Conservation (phyloP, 37 sponge, comb jelly and placozoan species). For the Spongia lamella region DNA sequence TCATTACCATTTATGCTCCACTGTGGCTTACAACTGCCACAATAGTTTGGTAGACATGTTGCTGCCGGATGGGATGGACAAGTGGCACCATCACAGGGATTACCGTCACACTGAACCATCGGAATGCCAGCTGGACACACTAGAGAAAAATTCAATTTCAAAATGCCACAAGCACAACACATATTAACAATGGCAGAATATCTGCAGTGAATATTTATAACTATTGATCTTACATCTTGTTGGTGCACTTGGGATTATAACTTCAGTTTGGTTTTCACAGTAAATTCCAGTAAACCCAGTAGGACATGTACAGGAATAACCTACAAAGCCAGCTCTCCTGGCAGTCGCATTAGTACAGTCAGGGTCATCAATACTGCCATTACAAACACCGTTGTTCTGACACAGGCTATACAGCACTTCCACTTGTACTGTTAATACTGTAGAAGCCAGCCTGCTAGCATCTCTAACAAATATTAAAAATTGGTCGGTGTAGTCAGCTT, state of each 20-base stretch:
- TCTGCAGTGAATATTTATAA: neutral
- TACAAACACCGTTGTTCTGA: slow-evolving; percentile 73
- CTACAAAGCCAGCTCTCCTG: slow-evolving; percentile 7
- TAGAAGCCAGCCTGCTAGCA: slow-evolving; percentile 2
- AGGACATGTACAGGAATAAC: slow-evolving; percentile 66
- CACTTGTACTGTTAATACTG: slow-evolving; percentile 15
- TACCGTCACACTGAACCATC: slow-evolving; percentile 61
- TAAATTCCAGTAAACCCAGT: slow-evolving; percentile 53
- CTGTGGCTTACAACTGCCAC: slow-evolving; percentile 76
- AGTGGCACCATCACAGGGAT: slow-evolving; percentile 71
- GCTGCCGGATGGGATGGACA: slow-evolving; percentile 79
- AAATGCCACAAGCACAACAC: neutral
- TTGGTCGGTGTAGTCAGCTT: slow-evolving; percentile 38
- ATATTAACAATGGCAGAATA: neutral
- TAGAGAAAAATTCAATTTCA: slow-evolving; percentile 3
- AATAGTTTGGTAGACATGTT: slow-evolving; percentile 63
- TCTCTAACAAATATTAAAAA: slow-evolving; percentile 40
- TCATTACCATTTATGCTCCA: slow-evolving; percentile 47
- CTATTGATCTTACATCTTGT: slow-evolving; percentile 32
- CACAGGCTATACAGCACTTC: slow-evolving; percentile 63
- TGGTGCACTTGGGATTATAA: slow-evolving; percentile 6
- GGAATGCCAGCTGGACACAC: slow-evolving; percentile 75
- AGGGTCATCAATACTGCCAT: slow-evolving; percentile 50
- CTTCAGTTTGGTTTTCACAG: slow-evolving; percentile 43
- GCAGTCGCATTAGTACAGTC: slow-evolving; percentile 49